These are phyloP conservation scores for Mormyrus iriodes DNA, from an alignment of 2,113 vertebrate genomes.

Conservation along the genomic window DNA sequence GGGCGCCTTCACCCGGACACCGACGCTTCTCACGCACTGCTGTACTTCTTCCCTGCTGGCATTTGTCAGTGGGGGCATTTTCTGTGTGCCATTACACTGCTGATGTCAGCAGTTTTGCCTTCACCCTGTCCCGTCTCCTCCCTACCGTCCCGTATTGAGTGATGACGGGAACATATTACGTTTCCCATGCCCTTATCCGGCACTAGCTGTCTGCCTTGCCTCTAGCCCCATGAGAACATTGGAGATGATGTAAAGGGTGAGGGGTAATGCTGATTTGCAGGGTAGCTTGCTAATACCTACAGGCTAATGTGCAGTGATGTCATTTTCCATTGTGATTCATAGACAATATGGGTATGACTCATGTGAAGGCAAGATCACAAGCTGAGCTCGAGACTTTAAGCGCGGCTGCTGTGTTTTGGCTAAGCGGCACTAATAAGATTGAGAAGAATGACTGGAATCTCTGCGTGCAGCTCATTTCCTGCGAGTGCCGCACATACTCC, in stretches of 20 bases:
- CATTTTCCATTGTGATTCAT: conserved; percentile 54
- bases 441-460: conserved; percentile 10
- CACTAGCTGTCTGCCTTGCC: not conserved
- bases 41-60: not conserved
- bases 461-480: not conserved
- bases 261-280: conserved; percentile 45
- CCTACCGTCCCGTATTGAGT: conserved; percentile 17
- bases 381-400: conserved; percentile 52
- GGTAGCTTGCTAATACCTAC: conserved; percentile 53
- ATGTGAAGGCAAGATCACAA: conserved; percentile 44
- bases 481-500: not conserved
- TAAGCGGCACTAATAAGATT: conserved; percentile 35
- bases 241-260: not conserved
- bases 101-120: conserved; percentile 42
- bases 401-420: conserved; percentile 58
- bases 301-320: conserved; percentile 54
- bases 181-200: not conserved
- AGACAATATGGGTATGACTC: conserved; percentile 59
- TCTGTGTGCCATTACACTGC: conserved; percentile 7
- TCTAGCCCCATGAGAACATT: conserved; percentile 5
- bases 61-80: conserved; percentile 19
- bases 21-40: not conserved
- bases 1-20: not conserved
- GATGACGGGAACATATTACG: not conserved
- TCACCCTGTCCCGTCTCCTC: conserved; percentile 27